These are phyloP conservation scores for Leiothrix lutea DNA, from an alignment of 2,113 vertebrate species.

Conservation along the genomic window DNA sequence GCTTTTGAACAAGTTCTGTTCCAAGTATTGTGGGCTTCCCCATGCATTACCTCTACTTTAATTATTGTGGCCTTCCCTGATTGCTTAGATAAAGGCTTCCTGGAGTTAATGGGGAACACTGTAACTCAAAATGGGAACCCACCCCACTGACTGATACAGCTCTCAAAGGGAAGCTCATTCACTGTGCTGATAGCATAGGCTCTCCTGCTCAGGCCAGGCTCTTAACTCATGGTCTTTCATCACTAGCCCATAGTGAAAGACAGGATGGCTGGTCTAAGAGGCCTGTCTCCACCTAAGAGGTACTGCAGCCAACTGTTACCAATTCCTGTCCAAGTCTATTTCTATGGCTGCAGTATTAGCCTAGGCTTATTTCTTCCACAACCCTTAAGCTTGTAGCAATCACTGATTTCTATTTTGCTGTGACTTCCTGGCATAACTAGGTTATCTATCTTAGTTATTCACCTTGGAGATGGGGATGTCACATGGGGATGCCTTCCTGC, in stretches of 20 bases:
- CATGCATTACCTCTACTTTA: neutral
- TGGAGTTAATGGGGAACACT: neutral
- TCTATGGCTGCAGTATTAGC: neutral
- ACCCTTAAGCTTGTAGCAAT: neutral
- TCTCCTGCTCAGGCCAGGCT: neutral
- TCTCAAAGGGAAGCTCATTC: neutral
- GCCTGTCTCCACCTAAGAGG: neutral
- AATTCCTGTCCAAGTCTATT: neutral
- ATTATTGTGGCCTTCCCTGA: neutral
- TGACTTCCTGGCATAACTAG: neutral
- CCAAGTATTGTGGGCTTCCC: neutral
- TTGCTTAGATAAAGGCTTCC: slow-evolving; percentile 9
- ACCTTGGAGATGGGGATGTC: neutral
- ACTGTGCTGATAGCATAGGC: neutral
- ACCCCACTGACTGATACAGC: neutral
- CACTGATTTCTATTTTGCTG: neutral
- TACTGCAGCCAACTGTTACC: neutral
- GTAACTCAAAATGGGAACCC: neutral
- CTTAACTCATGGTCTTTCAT: neutral
- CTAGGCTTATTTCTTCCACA: neutral
- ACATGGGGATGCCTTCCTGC: neutral
- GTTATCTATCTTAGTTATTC: neutral
- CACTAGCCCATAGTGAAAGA: neutral
- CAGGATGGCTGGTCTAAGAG: neutral
- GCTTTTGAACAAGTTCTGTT: neutral